Conservation (phyloP, 2,797 vertebrate genomes). For the Poeciliopsis turneri region DNA sequence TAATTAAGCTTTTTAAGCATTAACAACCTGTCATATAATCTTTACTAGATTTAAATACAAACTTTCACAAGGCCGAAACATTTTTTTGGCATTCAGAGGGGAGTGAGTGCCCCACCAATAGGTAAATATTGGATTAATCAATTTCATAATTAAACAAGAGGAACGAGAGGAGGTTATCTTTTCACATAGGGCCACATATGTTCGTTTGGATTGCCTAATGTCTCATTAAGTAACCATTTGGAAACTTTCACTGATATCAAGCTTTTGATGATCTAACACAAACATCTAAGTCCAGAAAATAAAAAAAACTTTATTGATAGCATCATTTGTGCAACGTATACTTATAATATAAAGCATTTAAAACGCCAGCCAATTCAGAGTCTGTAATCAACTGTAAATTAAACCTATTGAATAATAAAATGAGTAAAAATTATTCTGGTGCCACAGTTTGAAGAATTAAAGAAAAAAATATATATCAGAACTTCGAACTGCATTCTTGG, state of each 20-base stretch:
- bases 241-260: not conserved
- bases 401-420: not conserved
- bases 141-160: not conserved
- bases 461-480: not conserved
- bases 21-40: not conserved
- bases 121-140: too few relatives aligned
- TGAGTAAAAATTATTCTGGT: not conserved
- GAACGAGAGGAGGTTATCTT: too few relatives aligned
- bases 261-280: not conserved
- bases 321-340: not conserved
- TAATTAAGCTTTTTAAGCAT: not conserved
- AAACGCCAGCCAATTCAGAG: not conserved
- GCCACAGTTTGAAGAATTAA: not conserved
- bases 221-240: not conserved
- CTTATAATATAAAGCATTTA: not conserved
- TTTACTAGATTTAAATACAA: not conserved
- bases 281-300: not conserved
- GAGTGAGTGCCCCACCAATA: too few relatives aligned
- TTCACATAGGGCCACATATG: not conserved
- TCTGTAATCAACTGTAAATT: not conserved
- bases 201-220: not conserved
- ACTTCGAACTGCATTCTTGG: not conserved
- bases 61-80: not conserved
- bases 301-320: not conserved
- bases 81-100: not conserved